phyloP scores from a whole-genome alignment of 2,888 invertebrate species.

The Xestia sexstrigata region DNA sequence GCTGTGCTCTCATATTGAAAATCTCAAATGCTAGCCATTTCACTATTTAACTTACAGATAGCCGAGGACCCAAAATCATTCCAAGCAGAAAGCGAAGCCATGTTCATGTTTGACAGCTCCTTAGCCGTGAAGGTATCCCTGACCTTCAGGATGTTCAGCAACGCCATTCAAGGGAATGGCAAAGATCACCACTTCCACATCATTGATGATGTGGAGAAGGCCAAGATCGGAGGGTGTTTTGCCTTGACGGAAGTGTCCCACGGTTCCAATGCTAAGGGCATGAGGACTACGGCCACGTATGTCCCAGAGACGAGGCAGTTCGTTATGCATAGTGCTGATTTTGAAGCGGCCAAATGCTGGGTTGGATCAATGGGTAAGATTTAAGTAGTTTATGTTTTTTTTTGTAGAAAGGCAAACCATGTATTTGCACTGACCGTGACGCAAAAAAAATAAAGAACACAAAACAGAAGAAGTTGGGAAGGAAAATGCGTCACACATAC shows the following conservation, averaged over 20 bases:
- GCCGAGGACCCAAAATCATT: constrained; percentile 86
- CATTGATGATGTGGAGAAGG: constrained; percentile 83
- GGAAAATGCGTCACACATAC: neutral
- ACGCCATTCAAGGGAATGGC: constrained; percentile 92
- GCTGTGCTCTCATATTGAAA: neutral
- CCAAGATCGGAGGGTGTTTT: constrained; percentile 91
- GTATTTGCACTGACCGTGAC: neutral
- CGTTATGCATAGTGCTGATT: constrained; percentile 95
- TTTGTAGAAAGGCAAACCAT: neutral
- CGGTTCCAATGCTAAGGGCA: constrained; percentile 97
- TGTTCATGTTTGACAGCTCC: constrained; percentile 91
- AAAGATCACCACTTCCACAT: constrained; percentile 91
- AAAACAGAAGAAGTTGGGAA: neutral
- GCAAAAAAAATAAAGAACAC: neutral
- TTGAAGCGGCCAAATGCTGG: constrained; percentile 98
- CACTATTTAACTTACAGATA: constrained; percentile 76
- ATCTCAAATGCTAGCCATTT: neutral
- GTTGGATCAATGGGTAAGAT: constrained; percentile 93
- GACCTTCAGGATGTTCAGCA: constrained; percentile 92
- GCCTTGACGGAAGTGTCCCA: constrained; percentile 97
- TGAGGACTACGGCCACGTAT: constrained; percentile 96
- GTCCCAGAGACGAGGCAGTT: constrained; percentile 94
- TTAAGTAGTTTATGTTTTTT: neutral
- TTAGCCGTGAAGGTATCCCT: constrained; percentile 92
- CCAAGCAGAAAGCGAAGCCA: constrained; percentile 88